Base-by-base conservation (phyloP, 2,113 vertebrate species). In the Mionectes macconnelli region DNA sequence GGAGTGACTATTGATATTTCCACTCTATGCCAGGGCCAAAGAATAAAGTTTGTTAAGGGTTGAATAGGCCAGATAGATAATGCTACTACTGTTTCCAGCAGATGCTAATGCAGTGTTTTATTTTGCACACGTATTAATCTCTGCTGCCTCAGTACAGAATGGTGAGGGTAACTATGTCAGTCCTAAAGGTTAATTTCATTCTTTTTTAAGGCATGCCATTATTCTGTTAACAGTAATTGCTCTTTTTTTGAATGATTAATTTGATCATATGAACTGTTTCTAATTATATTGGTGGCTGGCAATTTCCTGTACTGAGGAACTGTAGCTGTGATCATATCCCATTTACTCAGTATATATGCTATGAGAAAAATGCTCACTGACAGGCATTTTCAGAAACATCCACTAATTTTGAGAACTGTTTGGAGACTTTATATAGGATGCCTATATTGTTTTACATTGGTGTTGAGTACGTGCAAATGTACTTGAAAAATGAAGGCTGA, bases 131-230 rank as follows among this genome's bases (percentile, higher is more conserved):
- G n/a, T 94, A 95, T 94, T 96, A 95, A 96, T 96, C 96, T 95
- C 84, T 95, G 79, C 87, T 95, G 90, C 86, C 64, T 94, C 90
- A 39, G 20, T 90, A 62, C 44, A 64, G 80, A 68, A 84, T 90
- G 80, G 85, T 87, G 79, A 93, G 93, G 93, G 86, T 80, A 91
- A 94, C 88, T 68, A 59, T 89, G 92, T 77, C 6, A 0, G 83
- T 92, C 90, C 92, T 94, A 95, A 97, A 94, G 92, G 93, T 96
- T 97, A 96, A 96, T 96, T 96, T 96, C 93, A 90, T 95, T 95
- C 85, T 96, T 96, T 95, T 93, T 96, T 96, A 95, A 97, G 93
- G 79, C 83, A 90, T 81, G 85, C 68, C 60, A 93, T 95, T 96
- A 96, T 96, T 96, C 94, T 96, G 90, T 95, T 96, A 96, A 89